Base-by-base conservation (phyloP, 1,140 invertebrate species). In the Melanaphis sacchari region DNA sequence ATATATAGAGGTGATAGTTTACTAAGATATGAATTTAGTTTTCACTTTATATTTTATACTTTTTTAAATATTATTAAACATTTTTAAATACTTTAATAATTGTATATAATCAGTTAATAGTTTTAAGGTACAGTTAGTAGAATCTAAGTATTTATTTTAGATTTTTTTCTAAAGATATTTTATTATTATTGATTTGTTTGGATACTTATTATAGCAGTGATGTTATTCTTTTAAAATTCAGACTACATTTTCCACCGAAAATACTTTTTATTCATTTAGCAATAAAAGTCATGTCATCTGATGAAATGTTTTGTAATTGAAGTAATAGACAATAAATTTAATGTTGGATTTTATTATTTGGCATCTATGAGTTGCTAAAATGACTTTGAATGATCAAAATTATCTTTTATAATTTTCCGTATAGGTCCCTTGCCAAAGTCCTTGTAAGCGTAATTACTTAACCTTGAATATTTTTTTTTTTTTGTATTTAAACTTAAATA, bases 291-390 rank as follows among this genome's bases (percentile, higher is more conserved):
- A 66, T 15, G 31, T 66, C 31, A 4, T 66, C 59, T 66, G 11
- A n/a, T 49, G 9, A 66, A 31, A n/a, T 66, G 31, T 66, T 66
- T 66, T 66, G 59, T 66, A 66, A 66, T 31, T 66, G 31, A 15
- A 31, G 59, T 66, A 66, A 66, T 54, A 90, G 36, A 54, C 88
- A 36, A 59, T 31, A 90, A 90, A 90, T 4, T 59, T 59, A 90
- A 90, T 59, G 89, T 59, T 59, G 38, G 11, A 90, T 90, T 90
- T 90, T 90, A 90, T 90, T 90, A 90, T 90, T 90, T 90, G 89
- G 38, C 52, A 90, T 90, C 54, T 31, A 40, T 40, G 9, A 90
- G 52, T 40, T 59, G 31, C 24, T 40, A 59, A 41, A 31, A 26
- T 40, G 26, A 59, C 38, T 38, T 89, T 90, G 38, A 90, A 40